Evolutionary conservation across 2,888 invertebrate species (phyloP), one percentile per base, ranked within the genome.

Genomic region (Andrena praecox): DNA sequence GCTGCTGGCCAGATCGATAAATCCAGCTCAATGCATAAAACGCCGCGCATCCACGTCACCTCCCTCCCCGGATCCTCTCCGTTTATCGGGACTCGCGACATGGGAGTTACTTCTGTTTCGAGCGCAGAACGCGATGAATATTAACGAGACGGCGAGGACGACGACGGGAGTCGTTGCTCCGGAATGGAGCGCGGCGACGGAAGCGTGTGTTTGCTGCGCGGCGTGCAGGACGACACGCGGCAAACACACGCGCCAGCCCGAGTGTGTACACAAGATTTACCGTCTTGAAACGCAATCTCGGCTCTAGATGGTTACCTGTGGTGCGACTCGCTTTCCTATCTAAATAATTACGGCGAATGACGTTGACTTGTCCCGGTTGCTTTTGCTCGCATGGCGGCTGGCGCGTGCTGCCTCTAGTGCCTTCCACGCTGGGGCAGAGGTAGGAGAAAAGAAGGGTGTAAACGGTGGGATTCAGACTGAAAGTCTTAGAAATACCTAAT

Each of bases 271-370:
- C 62, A 70, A 77, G 82, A 83, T 81, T 81, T 82, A 83, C 70
- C 82, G 77, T 81, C 82, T 82, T 83, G 77, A 83, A 83, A 82
- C 75, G 77, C 82, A 82, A 83, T 83, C 82, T 80, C 77, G 71
- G 75, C 56, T 56, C 56, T 75, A 59, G 82, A 80, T 66, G 74
- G 80, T 76, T 80, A 80, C 67, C 80, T 50, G 80, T 48, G 71
- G 50, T 35, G 56, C 76, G 24, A 27, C 67, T 24, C 24, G 50
- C 48, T 66, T 68, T 27, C 60, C 71, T 71, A 52, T 76, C 72
- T 77, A 81, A 81, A 77, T 82, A 82, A 82, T 82, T 82, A 77
- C 76, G 63, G 54, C 67, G 80, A 71, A 67, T 29, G 60, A 66
- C 63, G 52, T 80, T 78, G 50, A 64, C 60, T 54, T 29, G 27